phyloP scores from a whole-genome alignment of 2,113 vertebrate genomes.

The Muscicapa adusta region DNA sequence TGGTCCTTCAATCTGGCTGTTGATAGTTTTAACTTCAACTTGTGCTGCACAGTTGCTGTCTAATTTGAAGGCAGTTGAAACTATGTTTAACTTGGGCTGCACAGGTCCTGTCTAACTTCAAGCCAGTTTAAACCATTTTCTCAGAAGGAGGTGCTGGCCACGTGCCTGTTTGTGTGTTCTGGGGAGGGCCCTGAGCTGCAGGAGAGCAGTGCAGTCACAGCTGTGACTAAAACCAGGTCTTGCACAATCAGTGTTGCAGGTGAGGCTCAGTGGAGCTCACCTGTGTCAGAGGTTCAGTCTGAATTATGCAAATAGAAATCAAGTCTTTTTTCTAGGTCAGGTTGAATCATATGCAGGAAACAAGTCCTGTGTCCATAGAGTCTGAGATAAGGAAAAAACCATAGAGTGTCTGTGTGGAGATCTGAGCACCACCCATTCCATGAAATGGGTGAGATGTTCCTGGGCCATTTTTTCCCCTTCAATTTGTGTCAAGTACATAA shows the following conservation, averaged over 20 bases:
- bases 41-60: neutral
- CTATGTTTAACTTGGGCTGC: neutral
- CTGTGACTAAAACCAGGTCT: neutral
- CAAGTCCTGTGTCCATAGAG: neutral
- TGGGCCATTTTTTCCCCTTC: neutral
- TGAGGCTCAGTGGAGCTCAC: neutral
- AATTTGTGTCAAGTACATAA: neutral
- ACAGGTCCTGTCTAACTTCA: neutral
- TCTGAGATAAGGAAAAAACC: neutral
- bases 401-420: neutral
- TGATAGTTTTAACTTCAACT: neutral
- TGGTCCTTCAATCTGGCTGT: neutral
- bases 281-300: neutral
- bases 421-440: neutral
- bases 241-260: neutral
- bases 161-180: neutral
- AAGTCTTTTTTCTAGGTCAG: neutral
- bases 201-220: rapidly evolving
- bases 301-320: neutral
- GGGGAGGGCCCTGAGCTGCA: neutral
- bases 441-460: neutral
- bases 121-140: neutral
- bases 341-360: neutral
- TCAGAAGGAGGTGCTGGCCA: neutral
- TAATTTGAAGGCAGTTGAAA: neutral